A percentile compares a stretch with the other conserved stretches of the same genome.
Evolutionary conservation across 2,888 invertebrate genomes (phyloP).

Genomic region (Azorinus chamasolen): DNA sequence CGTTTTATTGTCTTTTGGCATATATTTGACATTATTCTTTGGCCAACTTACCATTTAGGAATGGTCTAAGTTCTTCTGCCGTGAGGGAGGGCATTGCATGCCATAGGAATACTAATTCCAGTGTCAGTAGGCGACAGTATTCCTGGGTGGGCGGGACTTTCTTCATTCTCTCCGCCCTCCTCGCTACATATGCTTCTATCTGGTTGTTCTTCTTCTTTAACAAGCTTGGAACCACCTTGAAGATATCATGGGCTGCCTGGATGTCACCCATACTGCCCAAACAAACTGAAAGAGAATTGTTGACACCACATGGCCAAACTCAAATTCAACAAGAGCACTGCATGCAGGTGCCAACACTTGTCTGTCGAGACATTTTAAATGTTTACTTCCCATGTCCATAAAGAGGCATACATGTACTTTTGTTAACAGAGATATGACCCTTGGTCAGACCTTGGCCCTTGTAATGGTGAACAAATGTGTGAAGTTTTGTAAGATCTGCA

Average conservation of each 20-base stretch:
- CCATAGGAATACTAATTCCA: constrained; percentile 91
- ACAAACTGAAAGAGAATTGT: constrained; percentile 85
- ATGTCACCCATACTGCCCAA: constrained; percentile 87
- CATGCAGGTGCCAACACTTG: no score
- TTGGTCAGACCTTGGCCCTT: not conserved
- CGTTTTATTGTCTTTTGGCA: no score
- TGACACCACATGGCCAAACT: not conserved
- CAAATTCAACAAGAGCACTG: not conserved
- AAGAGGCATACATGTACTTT: no score
- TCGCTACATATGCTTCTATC: constrained; percentile 86
- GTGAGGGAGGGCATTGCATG: constrained; percentile 88
- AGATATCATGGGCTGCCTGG: constrained; percentile 84
- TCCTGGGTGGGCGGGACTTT: constrained; percentile 83
- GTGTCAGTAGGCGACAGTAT: constrained; percentile 89
- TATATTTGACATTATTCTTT: no score
- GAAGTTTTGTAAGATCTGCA: no score
- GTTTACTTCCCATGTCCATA: no score
- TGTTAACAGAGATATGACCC: no score
- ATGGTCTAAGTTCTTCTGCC: constrained; percentile 74
- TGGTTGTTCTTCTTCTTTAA: constrained; percentile 86
- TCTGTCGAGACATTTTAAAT: no score
- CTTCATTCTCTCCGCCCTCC: constrained; percentile 84
- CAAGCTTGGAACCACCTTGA: constrained; percentile 86
- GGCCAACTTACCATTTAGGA: constrained; percentile 76
- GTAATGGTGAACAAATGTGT: no score